phyloP scores from a whole-genome alignment of 2,113 vertebrate genomes.

The Onychostruthus taczanowskii region DNA sequence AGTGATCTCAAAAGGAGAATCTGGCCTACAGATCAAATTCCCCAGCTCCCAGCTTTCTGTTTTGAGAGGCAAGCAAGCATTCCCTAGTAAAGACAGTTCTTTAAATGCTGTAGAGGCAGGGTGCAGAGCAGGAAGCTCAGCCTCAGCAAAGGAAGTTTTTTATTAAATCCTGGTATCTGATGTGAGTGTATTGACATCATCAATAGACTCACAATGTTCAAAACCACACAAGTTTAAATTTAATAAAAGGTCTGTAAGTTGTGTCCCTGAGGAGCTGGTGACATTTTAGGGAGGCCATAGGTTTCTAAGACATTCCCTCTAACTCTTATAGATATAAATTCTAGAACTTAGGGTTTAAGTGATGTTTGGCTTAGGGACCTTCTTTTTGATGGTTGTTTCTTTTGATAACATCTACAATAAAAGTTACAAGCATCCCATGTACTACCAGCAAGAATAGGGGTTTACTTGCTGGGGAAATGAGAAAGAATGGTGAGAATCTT shows the following conservation, averaged over 20 bases:
- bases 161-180: neutral
- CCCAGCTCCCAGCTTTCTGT: neutral
- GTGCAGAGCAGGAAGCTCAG: neutral
- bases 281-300: neutral
- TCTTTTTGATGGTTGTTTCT: neutral
- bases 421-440: neutral
- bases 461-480: neutral
- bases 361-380: neutral
- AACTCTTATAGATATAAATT: neutral
- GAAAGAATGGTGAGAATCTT: neutral
- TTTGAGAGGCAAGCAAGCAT: neutral
- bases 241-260: neutral
- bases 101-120: neutral
- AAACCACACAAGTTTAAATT: neutral
- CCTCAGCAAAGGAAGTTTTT: neutral
- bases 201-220: accelerated
- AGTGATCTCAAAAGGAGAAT: neutral
- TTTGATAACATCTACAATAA: neutral
- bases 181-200: accelerated
- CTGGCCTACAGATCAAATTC: neutral
- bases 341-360: neutral
- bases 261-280: neutral
- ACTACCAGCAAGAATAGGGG: neutral
- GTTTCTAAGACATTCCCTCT: neutral
- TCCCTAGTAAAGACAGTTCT: neutral